These are phyloP conservation scores for Augiades crinisus DNA, from an alignment of 2,888 invertebrate genomes.

Conservation along the genomic window DNA sequence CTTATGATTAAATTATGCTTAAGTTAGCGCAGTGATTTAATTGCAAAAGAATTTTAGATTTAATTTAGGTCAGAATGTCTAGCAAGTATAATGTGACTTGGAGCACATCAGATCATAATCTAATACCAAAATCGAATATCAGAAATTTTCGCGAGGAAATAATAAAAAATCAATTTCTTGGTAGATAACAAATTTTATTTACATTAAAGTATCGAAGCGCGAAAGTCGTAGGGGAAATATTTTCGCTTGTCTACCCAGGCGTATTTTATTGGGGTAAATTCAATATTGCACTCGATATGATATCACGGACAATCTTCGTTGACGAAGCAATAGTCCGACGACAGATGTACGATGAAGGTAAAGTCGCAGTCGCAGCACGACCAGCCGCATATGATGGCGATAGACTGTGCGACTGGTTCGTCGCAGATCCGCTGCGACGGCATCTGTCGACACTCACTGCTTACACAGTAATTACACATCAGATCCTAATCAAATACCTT, in stretches of 20 bases:
- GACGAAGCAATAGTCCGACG: constrained; percentile 66
- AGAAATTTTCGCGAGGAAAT: not conserved
- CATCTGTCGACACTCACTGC: constrained; percentile 66
- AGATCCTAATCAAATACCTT: no score
- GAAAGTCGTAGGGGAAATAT: not conserved
- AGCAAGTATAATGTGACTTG: no score
- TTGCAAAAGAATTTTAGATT: no score
- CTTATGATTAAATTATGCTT: no score
- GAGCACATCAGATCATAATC: no score
- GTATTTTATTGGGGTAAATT: constrained; percentile 5
- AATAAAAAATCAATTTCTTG: not conserved
- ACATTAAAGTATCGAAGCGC: not conserved
- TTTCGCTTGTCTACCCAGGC: not conserved
- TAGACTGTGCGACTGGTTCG: constrained; percentile 60
- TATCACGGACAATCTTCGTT: constrained; percentile 64
- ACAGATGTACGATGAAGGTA: constrained; percentile 60
- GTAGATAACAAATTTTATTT: constrained; percentile 11
- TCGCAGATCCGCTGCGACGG: constrained; percentile 68
- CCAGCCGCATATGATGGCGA: constrained; percentile 68
- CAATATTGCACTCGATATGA: constrained; percentile 11
- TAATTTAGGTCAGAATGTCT: no score
- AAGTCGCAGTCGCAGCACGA: constrained; percentile 72
- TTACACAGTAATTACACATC: no score
- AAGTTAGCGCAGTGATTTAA: no score
- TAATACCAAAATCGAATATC: no score